These are phyloP conservation scores for Eudorcas thomsonii DNA, from an alignment of 2,113 vertebrate species.

Conservation along the genomic window DNA sequence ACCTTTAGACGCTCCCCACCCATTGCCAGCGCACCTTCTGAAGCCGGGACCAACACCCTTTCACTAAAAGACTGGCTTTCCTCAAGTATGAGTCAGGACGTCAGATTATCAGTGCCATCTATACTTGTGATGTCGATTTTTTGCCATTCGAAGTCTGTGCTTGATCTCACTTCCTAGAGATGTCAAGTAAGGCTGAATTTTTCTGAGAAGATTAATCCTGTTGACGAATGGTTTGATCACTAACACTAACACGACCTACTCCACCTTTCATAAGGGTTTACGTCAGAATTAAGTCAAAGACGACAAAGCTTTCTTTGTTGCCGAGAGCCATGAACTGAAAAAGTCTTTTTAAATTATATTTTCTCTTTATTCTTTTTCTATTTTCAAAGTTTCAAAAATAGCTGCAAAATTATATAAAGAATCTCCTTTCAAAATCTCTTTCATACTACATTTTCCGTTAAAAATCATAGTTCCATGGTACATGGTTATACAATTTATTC, in stretches of 20 bases:
- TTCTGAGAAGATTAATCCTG: slow-evolving; percentile 37
- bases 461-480: slow-evolving; percentile 33
- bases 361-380: slow-evolving; percentile 56
- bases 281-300: slow-evolving; percentile 57
- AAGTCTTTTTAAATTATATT: slow-evolving; percentile 60
- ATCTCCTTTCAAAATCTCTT: slow-evolving; percentile 42
- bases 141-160: slow-evolving; percentile 21
- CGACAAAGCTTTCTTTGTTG: slow-evolving; percentile 48
- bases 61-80: not conserved
- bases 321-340: slow-evolving; percentile 45
- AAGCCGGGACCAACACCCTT: not conserved
- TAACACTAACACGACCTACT: slow-evolving; percentile 37
- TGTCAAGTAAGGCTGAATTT: slow-evolving; percentile 4
- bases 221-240: slow-evolving; percentile 39
- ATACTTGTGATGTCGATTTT: not conserved
- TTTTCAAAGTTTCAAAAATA: slow-evolving; percentile 64
- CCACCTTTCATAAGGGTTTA: slow-evolving; percentile 19
- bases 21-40: not conserved
- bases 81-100: not conserved
- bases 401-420: slow-evolving; percentile 48
- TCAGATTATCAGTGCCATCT: slow-evolving; percentile 12
- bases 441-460: slow-evolving; percentile 52
- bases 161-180: slow-evolving; percentile 41
- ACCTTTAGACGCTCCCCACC: not conserved
- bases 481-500: slow-evolving; percentile 24